A percentile compares a stretch with the other conserved stretches of the same genome.
phyloP scores from a whole-genome alignment of 2,888 invertebrate genomes.

The Euclidia mi region DNA sequence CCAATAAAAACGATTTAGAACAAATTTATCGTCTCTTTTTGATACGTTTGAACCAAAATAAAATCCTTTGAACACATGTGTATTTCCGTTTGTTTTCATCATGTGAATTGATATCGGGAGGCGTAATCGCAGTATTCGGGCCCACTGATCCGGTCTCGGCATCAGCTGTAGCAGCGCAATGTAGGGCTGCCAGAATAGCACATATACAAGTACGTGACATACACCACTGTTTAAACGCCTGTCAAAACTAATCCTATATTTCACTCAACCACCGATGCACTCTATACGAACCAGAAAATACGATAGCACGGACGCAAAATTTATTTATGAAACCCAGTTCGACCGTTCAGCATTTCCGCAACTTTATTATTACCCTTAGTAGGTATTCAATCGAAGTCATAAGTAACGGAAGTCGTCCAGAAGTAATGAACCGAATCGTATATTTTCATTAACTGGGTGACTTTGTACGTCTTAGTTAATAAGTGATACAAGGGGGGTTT shows the following conservation, averaged over 20 bases:
- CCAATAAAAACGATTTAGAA: neutral
- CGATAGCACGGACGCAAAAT: neutral
- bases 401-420: slow-evolving; percentile 17
- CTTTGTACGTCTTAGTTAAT: neutral
- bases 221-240: slow-evolving; percentile 47
- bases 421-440: slow-evolving; percentile 7
- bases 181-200: slow-evolving; percentile 77
- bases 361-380: slow-evolving; percentile 22
- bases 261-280: slow-evolving; percentile 5
- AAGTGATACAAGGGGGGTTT: no score
- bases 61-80: slow-evolving; percentile 3
- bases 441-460: slow-evolving; percentile 3
- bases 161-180: slow-evolving; percentile 76
- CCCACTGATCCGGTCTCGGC: slow-evolving; percentile 87
- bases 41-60: neutral
- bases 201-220: slow-evolving; percentile 85
- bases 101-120: slow-evolving; percentile 91
- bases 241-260: slow-evolving; percentile 14
- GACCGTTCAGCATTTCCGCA: slow-evolving; percentile 12
- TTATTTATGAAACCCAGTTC: slow-evolving; percentile 16
- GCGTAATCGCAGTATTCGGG: slow-evolving; percentile 94
- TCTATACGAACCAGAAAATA: neutral
- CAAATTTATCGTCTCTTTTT: slow-evolving; percentile 3
- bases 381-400: slow-evolving; percentile 18
- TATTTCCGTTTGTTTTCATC: slow-evolving; percentile 77